Evolutionary conservation across 1,140 invertebrate species (phyloP), one percentile per base, ranked within the genome.

Genomic region (Hypothenemus hampei): DNA sequence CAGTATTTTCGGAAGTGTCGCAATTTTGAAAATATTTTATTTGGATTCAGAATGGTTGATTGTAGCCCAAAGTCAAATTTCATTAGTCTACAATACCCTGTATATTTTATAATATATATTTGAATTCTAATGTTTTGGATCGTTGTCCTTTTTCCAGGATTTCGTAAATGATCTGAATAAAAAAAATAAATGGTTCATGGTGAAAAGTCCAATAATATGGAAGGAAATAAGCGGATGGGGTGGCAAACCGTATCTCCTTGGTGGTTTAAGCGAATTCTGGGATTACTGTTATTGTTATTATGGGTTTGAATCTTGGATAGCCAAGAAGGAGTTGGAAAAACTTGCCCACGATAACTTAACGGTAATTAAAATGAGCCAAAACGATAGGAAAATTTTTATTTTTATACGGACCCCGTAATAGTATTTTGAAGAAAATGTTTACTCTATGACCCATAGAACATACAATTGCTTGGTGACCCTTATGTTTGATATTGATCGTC

Each of bases 231-330:
- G 72, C 36, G 67, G 69, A 54, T 69, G 69, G 54, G 75, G 75
- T 7, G 75, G 76, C 31, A 75, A 73, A 62, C 62, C 72, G 8
- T 64, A 67, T 60, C 74, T 76, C 45, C 75, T 79, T 31, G 78
- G 78, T n/a, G 73, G 73, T 8, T 63, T 73, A 16, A 59, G 70
- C 21, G 72, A 78, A 43, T 79, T 79, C 69, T 73, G 75, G 62
- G 77, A 79, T 59, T 78, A 78, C 57, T 74, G 72, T 53, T 70
- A 74, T 64, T 75, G 76, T 26, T 79, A 79, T 67, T 79, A 79
- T 59, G 66, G 73, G n/a, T 67, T 78, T 44, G 72, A 76, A 63
- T 67, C 69, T 5, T 67, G 69, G 53, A 61, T 76, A 22, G 41
- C 69, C 8, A 63, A 65, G 46, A 66, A 72, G 13, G 73, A 74